Conservation (phyloP, 2,113 vertebrate species). For the Sapajus apella region DNA sequence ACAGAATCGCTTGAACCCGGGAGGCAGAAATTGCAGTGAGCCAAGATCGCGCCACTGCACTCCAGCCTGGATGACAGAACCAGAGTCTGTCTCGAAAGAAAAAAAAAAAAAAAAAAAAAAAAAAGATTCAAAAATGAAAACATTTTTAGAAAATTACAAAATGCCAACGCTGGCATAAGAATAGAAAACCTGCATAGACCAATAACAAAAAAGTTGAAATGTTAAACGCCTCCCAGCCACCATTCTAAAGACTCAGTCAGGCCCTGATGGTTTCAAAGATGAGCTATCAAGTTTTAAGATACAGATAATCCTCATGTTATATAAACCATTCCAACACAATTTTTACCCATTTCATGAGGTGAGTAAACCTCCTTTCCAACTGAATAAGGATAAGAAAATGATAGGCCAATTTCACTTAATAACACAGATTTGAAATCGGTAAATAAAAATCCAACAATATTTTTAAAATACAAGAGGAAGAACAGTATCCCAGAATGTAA, state of each 20-base stretch:
- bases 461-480: constrained; percentile 19
- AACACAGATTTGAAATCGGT: background rate
- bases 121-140: background rate
- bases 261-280: accelerated
- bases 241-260: background rate
- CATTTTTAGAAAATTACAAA: constrained; percentile 18
- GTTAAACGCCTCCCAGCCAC: background rate
- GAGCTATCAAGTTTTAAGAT: background rate
- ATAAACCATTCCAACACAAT: background rate
- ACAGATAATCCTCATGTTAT: background rate
- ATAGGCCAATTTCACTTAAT: background rate
- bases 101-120: too few species aligned
- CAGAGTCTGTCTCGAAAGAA: too few species aligned
- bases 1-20: too few species aligned
- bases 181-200: background rate
- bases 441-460: background rate
- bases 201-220: background rate
- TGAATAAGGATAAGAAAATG: background rate
- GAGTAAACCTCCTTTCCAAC: constrained; percentile 1
- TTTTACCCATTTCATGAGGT: background rate
- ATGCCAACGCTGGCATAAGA: background rate
- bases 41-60: too few species aligned
- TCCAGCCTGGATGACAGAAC: too few species aligned
- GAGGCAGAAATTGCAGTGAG: too few species aligned
- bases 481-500: background rate